These are phyloP conservation scores for Endotricha flammealis DNA, from an alignment of 2,888 invertebrate species.

Conservation along the genomic window DNA sequence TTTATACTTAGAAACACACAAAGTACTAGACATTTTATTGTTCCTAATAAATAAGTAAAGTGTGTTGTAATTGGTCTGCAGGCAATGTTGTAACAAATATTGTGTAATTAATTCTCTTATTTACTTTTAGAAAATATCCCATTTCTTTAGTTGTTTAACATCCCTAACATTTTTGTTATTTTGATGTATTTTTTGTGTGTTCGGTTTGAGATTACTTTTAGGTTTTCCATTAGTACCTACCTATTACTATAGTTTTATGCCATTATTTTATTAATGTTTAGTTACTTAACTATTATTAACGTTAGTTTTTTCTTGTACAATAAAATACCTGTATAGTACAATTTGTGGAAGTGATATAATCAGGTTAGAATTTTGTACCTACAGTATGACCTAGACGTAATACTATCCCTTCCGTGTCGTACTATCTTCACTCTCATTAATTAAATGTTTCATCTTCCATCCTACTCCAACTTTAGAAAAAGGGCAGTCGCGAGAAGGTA, in stretches of 20 bases:
- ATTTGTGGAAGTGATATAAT: no score
- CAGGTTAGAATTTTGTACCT: no score
- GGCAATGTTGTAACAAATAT: no score
- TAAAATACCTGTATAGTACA: no score
- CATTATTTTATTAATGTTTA: no score
- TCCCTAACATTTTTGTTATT: no score
- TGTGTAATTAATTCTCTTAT: not conserved
- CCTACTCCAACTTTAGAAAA: conserved; percentile 83
- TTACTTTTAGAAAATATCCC: not conserved
- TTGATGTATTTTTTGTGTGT: conserved; percentile 8
- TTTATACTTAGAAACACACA: no score
- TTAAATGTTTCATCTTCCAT: conserved; percentile 76
- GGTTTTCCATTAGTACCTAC: conserved; percentile 3
- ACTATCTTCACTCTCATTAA: conserved; percentile 68
- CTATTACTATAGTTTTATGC: no score
- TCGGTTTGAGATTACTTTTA: conserved; percentile 4
- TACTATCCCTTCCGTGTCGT: conserved; percentile 38
- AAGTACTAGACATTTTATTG: no score
- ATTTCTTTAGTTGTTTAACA: conserved; percentile 9
- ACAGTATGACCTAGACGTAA: conserved; percentile 17
- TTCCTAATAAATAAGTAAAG: no score
- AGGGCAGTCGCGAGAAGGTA: conserved; percentile 93
- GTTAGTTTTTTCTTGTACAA: no score
- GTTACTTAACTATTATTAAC: not conserved
- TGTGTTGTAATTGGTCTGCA: no score